phyloP scores from a whole-genome alignment of 2,113 vertebrate species.

The Cavia porcellus region DNA sequence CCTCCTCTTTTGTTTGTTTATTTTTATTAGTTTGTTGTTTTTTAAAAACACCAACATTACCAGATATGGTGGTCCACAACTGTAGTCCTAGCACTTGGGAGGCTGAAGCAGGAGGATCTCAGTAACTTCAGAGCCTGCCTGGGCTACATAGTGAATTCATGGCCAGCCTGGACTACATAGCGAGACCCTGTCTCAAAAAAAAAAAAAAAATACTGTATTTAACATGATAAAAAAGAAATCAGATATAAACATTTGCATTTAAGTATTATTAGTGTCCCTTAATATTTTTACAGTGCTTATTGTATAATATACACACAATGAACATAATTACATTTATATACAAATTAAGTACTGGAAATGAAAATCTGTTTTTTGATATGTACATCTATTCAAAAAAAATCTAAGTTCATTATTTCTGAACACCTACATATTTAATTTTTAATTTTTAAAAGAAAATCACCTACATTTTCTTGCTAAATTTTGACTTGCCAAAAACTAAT shows the following conservation, averaged over 20 bases:
- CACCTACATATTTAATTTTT: conserved; percentile 86
- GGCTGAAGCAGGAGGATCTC: neutral
- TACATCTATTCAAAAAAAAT: conserved; percentile 84
- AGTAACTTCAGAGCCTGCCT: neutral
- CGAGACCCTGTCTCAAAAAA: conserved; percentile 79
- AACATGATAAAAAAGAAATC: conserved; percentile 98
- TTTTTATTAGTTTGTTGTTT: neutral
- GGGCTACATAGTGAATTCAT: neutral
- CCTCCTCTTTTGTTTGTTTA: neutral
- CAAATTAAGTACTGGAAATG: conserved; percentile 89
- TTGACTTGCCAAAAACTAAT: neutral
- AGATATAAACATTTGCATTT: conserved; percentile 94
- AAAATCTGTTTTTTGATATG: conserved; percentile 95
- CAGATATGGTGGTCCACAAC: neutral
- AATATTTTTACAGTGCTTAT: conserved; percentile 91
- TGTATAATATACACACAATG: conserved; percentile 95
- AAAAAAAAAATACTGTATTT: conserved; percentile 95
- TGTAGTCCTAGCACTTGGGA: neutral
- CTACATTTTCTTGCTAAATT: neutral
- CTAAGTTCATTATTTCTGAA: conserved; percentile 90
- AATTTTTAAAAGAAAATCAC: conserved; percentile 79
- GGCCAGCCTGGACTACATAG: neutral
- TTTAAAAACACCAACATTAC: neutral
- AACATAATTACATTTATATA: conserved; percentile 99
- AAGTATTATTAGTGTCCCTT: conserved; percentile 93